Conservation (phyloP, 2,888 invertebrate genomes). For the Ormia ochracea region DNA sequence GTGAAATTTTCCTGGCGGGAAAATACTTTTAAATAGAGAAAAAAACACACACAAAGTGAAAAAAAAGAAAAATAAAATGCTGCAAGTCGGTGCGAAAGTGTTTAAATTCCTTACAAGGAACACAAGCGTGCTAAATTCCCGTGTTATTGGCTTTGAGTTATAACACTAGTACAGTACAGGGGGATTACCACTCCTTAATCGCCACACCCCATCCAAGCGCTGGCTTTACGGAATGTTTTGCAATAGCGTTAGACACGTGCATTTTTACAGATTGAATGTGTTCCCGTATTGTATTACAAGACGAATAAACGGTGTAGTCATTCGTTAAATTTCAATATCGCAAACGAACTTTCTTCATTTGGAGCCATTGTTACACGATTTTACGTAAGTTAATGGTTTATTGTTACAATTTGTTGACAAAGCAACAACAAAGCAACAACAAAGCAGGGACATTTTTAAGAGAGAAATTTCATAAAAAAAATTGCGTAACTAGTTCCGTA, state of each 20-base stretch:
- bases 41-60: neutral
- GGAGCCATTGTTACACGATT: neutral
- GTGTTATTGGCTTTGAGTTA: neutral
- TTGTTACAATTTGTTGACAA: neutral
- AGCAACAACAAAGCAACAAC: neutral
- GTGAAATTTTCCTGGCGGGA: neutral
- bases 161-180: neutral
- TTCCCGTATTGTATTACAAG: neutral
- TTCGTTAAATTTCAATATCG: neutral
- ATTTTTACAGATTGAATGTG: neutral
- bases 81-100: neutral
- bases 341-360: neutral
- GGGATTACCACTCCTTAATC: neutral
- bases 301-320: neutral
- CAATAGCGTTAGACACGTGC: neutral
- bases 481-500: too few relatives aligned
- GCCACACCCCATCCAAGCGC: too few relatives aligned
- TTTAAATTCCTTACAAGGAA: neutral
- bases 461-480: neutral
- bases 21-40: neutral
- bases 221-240: neutral
- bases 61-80: neutral
- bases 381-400: neutral
- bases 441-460: neutral
- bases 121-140: conserved; percentile 3